Base-by-base conservation (phyloP, 2,888 invertebrate genomes). In the Aleiodes alternator region DNA sequence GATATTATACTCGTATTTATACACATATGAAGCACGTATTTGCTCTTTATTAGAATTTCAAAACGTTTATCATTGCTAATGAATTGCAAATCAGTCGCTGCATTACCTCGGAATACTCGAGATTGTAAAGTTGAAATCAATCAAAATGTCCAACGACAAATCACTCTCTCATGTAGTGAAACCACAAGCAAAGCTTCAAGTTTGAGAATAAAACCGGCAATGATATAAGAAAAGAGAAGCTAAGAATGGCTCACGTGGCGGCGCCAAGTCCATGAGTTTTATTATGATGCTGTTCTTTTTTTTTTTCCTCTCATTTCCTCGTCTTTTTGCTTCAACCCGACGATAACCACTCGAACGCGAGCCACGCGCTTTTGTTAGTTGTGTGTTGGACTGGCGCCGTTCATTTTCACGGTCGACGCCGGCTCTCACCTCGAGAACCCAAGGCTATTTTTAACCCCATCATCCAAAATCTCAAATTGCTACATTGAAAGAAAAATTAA, bases 321-420 rank as follows among this genome's bases (percentile, higher is more conserved):
- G 59, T n/a, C 71, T 43, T 23, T 70, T 51, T 71, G 16, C 57
- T 7, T 74, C 72, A 69, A 61, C 72, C 70, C 70, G 73, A 76
- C 61, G 68, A 75, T 72, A 76, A 64, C 71, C 50, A 68, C 76
- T 76, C 78, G 56, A 56, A 64, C 68, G 73, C 71, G 76, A 61
- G 76, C 73, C 73, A 72, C 69, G 73, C 64, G 50, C 38, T 73
- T 56, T 76, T 71, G 73, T 70, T 77, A 68, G 59, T 64, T 78
- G 71, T 76, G 66, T 75, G 80, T 73, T 81, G 82, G 78, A 71
- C 79, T 84, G 84, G 86, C 85, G 85, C 85, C 84, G 79, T 81
- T 80, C 84, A 83, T 86, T 85, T 85, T 84, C 84, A 82, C 82
- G 80, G 82, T 81, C 82, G 80, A 76, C 78, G 81, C 79, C 81